Base-by-base conservation (phyloP, 2,113 vertebrate species). In the Ophthalmolycus amberensis region DNA sequence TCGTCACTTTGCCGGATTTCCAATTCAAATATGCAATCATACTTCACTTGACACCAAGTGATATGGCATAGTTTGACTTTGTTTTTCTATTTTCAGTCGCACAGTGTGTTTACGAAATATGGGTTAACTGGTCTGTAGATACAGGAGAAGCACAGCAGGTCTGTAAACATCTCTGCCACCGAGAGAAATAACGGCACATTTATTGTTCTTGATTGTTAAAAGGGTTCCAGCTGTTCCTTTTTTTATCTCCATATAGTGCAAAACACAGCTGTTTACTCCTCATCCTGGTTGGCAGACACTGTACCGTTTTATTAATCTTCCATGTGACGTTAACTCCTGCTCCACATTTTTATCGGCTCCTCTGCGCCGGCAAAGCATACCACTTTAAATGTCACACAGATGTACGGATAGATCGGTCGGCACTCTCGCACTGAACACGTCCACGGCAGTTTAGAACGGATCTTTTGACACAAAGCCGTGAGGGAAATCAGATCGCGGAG, bases 11-110 rank as follows among this genome's bases (percentile, higher is more conserved):
- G 71, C 85, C 76, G 16, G 80, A 91, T 91, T 89, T 91, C 85
- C 89, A 88, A 92, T 92, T 90, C 90, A 91, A 86, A 92, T 90
- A 40, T 79, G 80, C 69, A 56, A 75, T 80, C 82, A 52, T 71
- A 84, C 86, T 90, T 86, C 66, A 64, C 87, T 89, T 85, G 80
- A 89, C 89, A 86, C 83, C 72, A 42, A 46, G 83, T 68, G 80
- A 81, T 75, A 68, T 68, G 88, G 85, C 88, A 71, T 86, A 91
- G 88, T 92, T 94, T 91, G 92, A 92, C 92, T 91, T 91, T 90
- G 87, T 90, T 94, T 92, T 88, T 87, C 88, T 82, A 59, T 88
- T 78, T 84, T 85, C 78, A 71, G 75, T 82, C 27, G 11, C 77
- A 56, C 64, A 58, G 62, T 74, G 20, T 82, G 86, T 90, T 78